Evolutionary conservation across 2,888 invertebrate species (phyloP).

Genomic region (Cheilosia variabilis): DNA sequence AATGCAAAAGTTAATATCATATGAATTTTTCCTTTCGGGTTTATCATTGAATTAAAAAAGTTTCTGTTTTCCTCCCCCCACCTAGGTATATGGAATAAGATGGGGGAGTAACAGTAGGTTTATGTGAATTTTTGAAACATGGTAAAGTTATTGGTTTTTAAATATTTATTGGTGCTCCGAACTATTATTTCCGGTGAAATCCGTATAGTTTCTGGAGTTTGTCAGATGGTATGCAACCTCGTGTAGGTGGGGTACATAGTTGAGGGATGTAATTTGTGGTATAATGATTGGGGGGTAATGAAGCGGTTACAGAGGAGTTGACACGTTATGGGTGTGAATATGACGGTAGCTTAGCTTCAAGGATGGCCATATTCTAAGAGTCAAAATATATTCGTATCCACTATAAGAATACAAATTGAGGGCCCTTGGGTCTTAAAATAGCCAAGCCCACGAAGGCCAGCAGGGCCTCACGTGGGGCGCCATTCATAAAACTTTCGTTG

Average conservation of each 20-base stretch:
- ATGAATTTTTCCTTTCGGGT: constrained; percentile 36
- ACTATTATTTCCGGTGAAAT: constrained; percentile 12
- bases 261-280: no score
- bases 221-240: background rate
- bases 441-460: no score
- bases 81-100: background rate
- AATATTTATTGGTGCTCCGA: constrained; percentile 39
- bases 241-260: no score
- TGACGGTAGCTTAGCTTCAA: no score
- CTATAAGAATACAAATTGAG: no score
- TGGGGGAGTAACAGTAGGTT: background rate
- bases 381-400: no score
- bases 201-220: background rate
- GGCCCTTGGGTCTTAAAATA: no score
- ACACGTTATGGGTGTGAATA: no score
- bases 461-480: background rate
- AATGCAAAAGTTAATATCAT: constrained; percentile 65
- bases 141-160: constrained; percentile 42
- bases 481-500: no score
- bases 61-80: constrained; percentile 11
- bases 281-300: no score
- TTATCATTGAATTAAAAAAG: constrained; percentile 58
- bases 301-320: no score
- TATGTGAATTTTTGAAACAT: constrained; percentile 18
- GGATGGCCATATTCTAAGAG: no score